Evolutionary conservation across 1,140 invertebrate species (phyloP).

Genomic region (Maniola jurtina): DNA sequence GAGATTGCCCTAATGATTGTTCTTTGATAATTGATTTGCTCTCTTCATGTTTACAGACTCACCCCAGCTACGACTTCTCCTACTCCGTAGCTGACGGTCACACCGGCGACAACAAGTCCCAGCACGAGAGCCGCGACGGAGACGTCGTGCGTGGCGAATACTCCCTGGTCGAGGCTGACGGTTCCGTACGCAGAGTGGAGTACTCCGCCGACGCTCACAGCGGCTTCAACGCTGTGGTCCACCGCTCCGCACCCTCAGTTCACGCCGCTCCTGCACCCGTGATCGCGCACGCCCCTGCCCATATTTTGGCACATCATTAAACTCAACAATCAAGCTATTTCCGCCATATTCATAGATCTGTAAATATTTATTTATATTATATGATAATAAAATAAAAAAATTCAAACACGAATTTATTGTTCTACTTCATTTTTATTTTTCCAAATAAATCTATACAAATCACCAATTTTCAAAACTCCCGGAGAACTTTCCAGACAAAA

Average conservation of each 20-base stretch:
- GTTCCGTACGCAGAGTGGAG: constrained; percentile 75
- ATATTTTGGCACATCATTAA: constrained; percentile 32
- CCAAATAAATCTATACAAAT: too few species aligned
- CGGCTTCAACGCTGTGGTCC: constrained; percentile 80
- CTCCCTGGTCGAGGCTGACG: constrained; percentile 76
- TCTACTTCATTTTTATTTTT: too few species aligned
- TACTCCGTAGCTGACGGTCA: constrained; percentile 43
- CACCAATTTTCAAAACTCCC: too few species aligned
- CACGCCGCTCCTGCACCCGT: constrained; percentile 30
- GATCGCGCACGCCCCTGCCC: constrained; percentile 2
- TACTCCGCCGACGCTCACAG: constrained; percentile 78
- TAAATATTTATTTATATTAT: background rate
- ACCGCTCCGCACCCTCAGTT: constrained; percentile 70
- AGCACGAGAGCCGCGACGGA: constrained; percentile 60
- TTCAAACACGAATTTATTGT: background rate
- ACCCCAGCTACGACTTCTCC: constrained; percentile 41
- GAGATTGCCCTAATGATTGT: too few species aligned
- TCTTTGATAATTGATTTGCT: too few species aligned
- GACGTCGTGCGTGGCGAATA: constrained; percentile 78
- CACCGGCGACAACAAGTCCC: constrained; percentile 44
- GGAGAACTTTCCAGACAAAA: too few species aligned
- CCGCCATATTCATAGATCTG: background rate
- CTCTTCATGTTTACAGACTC: constrained; percentile 11
- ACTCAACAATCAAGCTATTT: background rate
- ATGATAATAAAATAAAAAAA: background rate